phyloP scores from a whole-genome alignment of 2,888 invertebrate species.

The Rhingia campestris region DNA sequence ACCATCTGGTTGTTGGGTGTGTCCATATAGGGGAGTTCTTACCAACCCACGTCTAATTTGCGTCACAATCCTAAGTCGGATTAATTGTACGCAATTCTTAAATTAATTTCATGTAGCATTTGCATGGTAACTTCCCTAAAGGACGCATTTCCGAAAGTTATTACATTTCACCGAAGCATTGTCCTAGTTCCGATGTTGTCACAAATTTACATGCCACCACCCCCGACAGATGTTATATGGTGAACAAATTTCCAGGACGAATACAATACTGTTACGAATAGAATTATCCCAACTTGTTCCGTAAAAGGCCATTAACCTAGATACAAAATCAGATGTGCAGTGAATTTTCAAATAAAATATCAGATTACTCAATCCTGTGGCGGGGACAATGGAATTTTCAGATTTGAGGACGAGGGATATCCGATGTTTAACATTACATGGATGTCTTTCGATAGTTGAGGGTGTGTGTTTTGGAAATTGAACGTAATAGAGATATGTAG shows the following conservation, averaged over 20 bases:
- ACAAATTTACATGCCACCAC: background rate
- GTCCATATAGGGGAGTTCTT: background rate
- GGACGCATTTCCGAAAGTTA: too few relatives aligned
- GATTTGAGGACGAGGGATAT: conserved; percentile 15
- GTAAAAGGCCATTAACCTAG: conserved; percentile 22
- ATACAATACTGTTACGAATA: background rate
- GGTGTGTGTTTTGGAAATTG: too few relatives aligned
- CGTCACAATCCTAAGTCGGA: background rate
- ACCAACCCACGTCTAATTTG: too few relatives aligned
- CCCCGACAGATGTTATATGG: background rate
- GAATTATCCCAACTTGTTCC: background rate
- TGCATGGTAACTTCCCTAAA: too few relatives aligned
- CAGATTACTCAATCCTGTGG: conserved; percentile 5
- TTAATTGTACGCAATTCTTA: background rate
- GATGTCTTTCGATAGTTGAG: too few relatives aligned
- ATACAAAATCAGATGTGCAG: conserved; percentile 13
- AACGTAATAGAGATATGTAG: too few relatives aligned
- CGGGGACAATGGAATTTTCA: conserved; percentile 7
- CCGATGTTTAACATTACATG: background rate
- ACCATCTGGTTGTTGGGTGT: background rate
- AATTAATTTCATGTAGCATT: background rate
- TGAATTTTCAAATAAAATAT: conserved; percentile 21
- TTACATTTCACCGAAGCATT: background rate
- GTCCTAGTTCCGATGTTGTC: background rate
- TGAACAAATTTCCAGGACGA: background rate